Conservation (phyloP, 92 coral and sea anemone genomes). For the Pocillopora grandis region DNA sequence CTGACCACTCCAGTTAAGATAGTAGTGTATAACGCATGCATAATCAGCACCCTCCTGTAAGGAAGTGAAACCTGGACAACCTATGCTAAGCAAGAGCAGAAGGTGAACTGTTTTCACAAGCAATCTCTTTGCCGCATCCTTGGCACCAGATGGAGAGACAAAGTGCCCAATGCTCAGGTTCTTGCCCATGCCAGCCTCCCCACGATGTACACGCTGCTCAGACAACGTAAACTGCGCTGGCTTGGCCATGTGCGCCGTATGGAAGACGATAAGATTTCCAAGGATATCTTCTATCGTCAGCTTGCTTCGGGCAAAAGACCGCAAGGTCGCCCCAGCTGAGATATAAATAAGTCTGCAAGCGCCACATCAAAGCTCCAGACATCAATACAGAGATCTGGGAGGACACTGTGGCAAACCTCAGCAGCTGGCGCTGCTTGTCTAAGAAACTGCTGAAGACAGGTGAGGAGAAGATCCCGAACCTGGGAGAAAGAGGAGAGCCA, state of each 20-base stretch:
- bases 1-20: constrained; percentile 20
- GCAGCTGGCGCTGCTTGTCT: constrained; percentile 7
- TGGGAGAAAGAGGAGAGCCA: not conserved
- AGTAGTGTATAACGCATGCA: constrained; percentile 34
- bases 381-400: too few relatives aligned
- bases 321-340: not conserved
- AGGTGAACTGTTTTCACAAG: constrained; percentile 43
- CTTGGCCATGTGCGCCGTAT: constrained; percentile 46
- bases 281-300: constrained; percentile 32
- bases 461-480: constrained; percentile 8
- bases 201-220: constrained; percentile 49
- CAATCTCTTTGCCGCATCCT: constrained; percentile 46
- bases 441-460: constrained; percentile 7
- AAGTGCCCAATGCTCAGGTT: constrained; percentile 40
- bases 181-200: constrained; percentile 31
- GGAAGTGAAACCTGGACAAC: constrained; percentile 30
- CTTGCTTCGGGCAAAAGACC: constrained; percentile 18
- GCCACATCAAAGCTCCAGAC: not conserved
- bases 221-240: constrained; percentile 55
- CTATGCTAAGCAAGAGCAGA: constrained; percentile 40
- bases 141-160: constrained; percentile 48
- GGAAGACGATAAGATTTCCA: too few relatives aligned
- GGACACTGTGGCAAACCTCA: constrained; percentile 1
- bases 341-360: constrained; percentile 12
- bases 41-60: constrained; percentile 22